phyloP scores from a whole-genome alignment of 92 coral and sea anemone genomes.

The Pocillopora grandis region DNA sequence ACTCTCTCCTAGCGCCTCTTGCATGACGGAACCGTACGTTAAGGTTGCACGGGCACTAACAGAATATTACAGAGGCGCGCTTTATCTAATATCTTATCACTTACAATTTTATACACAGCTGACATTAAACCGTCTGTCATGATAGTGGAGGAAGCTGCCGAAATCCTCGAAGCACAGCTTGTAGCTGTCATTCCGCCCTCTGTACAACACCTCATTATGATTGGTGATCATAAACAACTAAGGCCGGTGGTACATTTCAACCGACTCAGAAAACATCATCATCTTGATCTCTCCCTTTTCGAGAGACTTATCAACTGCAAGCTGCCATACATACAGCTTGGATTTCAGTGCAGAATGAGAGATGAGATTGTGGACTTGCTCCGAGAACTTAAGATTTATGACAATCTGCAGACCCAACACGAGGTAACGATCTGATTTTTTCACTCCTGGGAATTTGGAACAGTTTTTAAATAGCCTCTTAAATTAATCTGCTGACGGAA shows the following conservation, averaged over 20 bases:
- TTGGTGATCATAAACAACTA: slow-evolving; percentile 91
- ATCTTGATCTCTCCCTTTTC: slow-evolving; percentile 84
- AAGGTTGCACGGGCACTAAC: too few relatives aligned
- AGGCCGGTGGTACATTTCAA: slow-evolving; percentile 66
- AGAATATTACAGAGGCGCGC: too few relatives aligned
- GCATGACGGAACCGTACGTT: too few relatives aligned
- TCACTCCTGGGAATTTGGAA: too few relatives aligned
- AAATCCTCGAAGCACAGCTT: slow-evolving; percentile 88
- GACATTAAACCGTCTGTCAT: slow-evolving; percentile 76
- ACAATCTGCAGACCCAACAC: slow-evolving; percentile 50
- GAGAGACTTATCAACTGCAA: slow-evolving; percentile 70
- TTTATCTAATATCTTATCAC: too few relatives aligned
- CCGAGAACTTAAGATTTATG: slow-evolving; percentile 58
- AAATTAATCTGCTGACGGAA: too few relatives aligned
- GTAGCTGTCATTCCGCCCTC: slow-evolving; percentile 86
- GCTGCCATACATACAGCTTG: slow-evolving; percentile 59
- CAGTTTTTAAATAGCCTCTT: too few relatives aligned
- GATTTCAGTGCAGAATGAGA: slow-evolving; percentile 86
- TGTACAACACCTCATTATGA: slow-evolving; percentile 88
- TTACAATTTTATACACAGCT: slow-evolving; percentile 34
- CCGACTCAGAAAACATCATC: slow-evolving; percentile 45
- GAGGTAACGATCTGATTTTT: slow-evolving; percentile 47
- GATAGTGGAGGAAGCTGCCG: slow-evolving; percentile 99
- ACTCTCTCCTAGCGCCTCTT: too few relatives aligned
- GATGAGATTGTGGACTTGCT: slow-evolving; percentile 77